Evolutionary conservation across 2,797 vertebrate species (phyloP).

Genomic region (Cossypha dichroa): DNA sequence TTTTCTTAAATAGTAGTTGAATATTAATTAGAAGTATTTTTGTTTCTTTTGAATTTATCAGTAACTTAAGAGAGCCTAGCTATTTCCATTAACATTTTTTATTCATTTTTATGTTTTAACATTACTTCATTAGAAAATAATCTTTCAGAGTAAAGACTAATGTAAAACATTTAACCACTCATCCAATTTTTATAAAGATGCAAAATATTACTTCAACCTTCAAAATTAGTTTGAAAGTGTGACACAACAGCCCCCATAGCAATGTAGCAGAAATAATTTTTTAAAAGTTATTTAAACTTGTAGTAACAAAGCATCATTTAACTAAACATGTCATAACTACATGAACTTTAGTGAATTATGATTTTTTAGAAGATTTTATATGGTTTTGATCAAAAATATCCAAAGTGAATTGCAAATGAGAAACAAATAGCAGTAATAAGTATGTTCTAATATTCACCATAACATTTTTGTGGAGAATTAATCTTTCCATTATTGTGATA

Average conservation of each 20-base stretch:
- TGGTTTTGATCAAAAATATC: neutral
- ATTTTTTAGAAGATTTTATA: neutral
- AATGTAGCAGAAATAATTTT: neutral
- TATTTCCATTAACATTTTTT: neutral
- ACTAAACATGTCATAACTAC: neutral
- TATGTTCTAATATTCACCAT: neutral
- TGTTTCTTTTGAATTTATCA: neutral
- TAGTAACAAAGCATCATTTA: neutral
- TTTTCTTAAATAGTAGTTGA: conserved; percentile 1
- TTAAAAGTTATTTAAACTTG: neutral
- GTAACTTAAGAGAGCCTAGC: neutral
- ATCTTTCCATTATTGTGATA: neutral
- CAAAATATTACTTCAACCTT: neutral
- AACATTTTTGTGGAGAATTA: neutral
- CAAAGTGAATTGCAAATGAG: neutral
- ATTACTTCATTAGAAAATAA: neutral
- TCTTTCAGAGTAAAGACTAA: neutral
- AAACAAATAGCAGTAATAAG: neutral
- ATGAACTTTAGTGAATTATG: neutral
- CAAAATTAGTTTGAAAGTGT: neutral
- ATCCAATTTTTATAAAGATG: neutral
- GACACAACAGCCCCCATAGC: neutral
- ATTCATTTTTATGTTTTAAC: neutral
- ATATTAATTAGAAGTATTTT: conserved; percentile 23
- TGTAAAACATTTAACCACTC: neutral